Conservation (phyloP, 1,140 invertebrate species). For the Papilio aristodemus region DNA sequence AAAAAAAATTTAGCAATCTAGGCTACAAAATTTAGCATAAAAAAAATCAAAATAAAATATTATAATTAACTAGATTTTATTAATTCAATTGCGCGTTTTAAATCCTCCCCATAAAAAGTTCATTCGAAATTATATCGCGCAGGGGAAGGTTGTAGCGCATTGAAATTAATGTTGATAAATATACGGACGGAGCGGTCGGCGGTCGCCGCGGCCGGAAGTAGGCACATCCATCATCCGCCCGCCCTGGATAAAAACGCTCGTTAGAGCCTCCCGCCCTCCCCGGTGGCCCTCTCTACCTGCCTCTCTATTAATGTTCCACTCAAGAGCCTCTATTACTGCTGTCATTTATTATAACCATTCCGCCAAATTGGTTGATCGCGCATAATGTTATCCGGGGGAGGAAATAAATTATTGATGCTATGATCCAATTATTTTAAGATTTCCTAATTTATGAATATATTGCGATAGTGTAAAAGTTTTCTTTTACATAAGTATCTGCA, state of each 20-base stretch:
- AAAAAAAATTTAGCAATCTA: no score
- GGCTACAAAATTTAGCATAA: no score
- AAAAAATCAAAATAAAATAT: not conserved
- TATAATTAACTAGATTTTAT: not conserved
- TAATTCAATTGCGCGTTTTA: slow-evolving; percentile 6
- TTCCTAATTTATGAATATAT: not conserved
- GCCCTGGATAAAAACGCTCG: slow-evolving; percentile 77
- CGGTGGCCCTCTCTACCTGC: slow-evolving; percentile 57
- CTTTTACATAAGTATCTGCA: no score
- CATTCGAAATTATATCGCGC: slow-evolving; percentile 8
- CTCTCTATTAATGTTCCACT: slow-evolving; percentile 78
- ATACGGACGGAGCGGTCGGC: slow-evolving; percentile 58
- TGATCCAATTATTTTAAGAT: slow-evolving; percentile 20
- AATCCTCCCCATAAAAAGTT: not conserved
- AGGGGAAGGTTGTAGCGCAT: slow-evolving; percentile 51
- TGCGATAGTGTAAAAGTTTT: no score
- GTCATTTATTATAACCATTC: slow-evolving; percentile 79
- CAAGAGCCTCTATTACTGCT: slow-evolving; percentile 75
- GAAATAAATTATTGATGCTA: slow-evolving; percentile 18
- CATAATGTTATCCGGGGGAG: slow-evolving; percentile 41
- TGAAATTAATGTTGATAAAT: slow-evolving; percentile 78
- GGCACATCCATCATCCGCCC: slow-evolving; percentile 74
- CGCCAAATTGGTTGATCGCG: slow-evolving; percentile 73
- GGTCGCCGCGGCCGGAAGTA: slow-evolving; percentile 68
- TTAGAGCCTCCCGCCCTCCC: slow-evolving; percentile 57